A percentile compares a stretch with the other conserved stretches of the same genome.
phyloP scores from a whole-genome alignment of 2,113 vertebrate genomes.

The Stomatorhinus ivindoensis region DNA sequence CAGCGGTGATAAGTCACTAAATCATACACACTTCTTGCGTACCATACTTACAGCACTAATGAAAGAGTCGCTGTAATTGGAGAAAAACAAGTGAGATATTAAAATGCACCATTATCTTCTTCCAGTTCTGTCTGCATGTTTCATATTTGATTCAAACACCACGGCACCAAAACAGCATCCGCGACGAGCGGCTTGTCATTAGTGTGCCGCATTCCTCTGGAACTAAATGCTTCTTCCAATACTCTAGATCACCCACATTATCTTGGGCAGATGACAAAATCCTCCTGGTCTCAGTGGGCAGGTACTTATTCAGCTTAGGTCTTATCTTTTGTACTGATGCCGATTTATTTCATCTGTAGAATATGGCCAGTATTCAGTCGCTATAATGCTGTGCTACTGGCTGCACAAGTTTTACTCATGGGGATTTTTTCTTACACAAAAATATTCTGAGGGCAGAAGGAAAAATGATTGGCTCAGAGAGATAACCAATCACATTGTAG shows the following conservation, averaged over 20 bases:
- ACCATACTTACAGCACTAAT: neutral
- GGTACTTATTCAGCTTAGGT: neutral
- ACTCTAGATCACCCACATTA: constrained; percentile 6
- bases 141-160: neutral
- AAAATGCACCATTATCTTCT: neutral
- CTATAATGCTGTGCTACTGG: neutral
- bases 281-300: neutral
- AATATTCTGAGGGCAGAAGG: neutral
- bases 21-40: neutral
- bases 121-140: neutral
- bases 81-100: neutral
- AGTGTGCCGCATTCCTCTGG: neutral
- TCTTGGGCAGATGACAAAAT: constrained; percentile 7
- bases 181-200: neutral
- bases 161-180: neutral
- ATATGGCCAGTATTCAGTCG: neutral
- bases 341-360: neutral
- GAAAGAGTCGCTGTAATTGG: neutral
- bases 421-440: neutral
- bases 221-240: neutral
- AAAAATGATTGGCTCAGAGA: neutral
- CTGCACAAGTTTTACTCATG: neutral
- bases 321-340: neutral
- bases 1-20: neutral
- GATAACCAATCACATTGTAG: neutral